Base-by-base conservation (phyloP, 2,888 invertebrate species). In the Epinotia demarniana region DNA sequence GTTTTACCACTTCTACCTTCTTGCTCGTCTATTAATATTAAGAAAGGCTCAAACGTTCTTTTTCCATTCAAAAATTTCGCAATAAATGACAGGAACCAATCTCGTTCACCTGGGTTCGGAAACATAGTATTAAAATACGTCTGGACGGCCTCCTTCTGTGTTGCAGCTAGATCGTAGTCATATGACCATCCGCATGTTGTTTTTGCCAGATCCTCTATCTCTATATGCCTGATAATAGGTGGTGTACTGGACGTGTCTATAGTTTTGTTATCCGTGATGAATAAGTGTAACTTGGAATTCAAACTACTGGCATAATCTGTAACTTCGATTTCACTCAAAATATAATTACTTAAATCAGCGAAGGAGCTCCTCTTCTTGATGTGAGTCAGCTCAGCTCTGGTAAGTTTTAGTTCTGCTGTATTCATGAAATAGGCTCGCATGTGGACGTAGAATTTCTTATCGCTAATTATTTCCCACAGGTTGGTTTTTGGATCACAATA, bases 151-250 rank as follows among this genome's bases (percentile, higher is more conserved):
- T 43, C 62, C 49, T 60, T 73, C 67, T 73, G 19, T 68, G 53
- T 62, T 19, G 46, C 49, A 55, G 73, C 46, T 67, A 73, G 61
- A 49, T 73, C 73, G 49, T 13, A 60, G 61, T 61, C 60, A 68
- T 73, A 73, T 61, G 67, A 53, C 73, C 73, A 73, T 13, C 68
- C 73, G 68, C 73, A 61, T 67, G 73, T 73, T 73, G 27, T 68
- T 68, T 68, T 46, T 55, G 68, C 68, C 73, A 73, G 23, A 68
- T 73, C 73, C 23, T 61, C 68, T 62, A n/a, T 27, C 53, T 73
- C 61, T 73, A 68, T 61, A 18, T 68, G 23, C 60, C 73, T 67
- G 23, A 75, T 75, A 18, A 39, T 80, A 78, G 76, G 63, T 12
- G 63, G 63, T 12, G 19, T 23, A 19, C 46, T 46, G n/a, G 63